Evolutionary conservation across 2,113 vertebrate species (phyloP).

Genomic region (Acrocephalus kingi): DNA sequence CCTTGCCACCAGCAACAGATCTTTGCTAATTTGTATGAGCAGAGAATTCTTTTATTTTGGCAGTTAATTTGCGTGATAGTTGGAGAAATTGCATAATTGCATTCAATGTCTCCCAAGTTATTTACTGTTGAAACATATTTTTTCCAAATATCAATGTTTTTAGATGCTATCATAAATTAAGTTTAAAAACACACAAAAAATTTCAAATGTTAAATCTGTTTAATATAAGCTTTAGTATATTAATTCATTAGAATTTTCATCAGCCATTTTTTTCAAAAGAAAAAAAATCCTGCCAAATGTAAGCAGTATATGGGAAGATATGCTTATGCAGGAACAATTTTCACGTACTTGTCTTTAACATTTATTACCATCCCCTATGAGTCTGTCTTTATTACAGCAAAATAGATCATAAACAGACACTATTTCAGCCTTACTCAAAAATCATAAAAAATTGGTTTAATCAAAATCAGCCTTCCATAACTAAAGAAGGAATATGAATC

Average conservation of each 20-base stretch:
- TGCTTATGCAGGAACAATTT: not conserved
- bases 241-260: not conserved
- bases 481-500: not conserved
- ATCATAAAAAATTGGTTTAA: constrained; percentile 1
- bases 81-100: not conserved
- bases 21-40: not conserved
- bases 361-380: not conserved
- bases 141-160: not conserved
- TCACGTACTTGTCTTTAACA: not conserved
- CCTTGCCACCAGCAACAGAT: not conserved
- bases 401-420: not conserved
- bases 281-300: not conserved
- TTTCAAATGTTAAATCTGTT: not conserved
- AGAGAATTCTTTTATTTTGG: not conserved
- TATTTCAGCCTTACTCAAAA: not conserved
- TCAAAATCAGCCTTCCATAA: constrained; percentile 25
- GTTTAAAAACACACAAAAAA: not conserved
- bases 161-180: not conserved
- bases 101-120: not conserved
- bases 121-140: not conserved
- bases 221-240: not conserved
- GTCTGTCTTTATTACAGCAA: not conserved
- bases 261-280: not conserved
- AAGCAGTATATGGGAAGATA: not conserved
- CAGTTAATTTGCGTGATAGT: not conserved